phyloP scores from a whole-genome alignment of 1,140 invertebrate species.

The Lerema accius region DNA sequence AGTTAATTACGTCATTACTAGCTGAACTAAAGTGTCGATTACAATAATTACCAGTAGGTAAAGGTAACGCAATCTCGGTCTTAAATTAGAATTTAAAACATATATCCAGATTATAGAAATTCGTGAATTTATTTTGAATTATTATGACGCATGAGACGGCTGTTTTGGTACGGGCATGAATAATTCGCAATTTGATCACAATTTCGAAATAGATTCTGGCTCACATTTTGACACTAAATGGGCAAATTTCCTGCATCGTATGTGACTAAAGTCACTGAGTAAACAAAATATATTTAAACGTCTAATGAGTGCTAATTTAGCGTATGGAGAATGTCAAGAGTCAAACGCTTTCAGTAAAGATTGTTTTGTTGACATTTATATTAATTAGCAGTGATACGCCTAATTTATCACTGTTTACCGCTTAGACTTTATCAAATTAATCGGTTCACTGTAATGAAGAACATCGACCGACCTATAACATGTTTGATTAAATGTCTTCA shows the following conservation, averaged over 20 bases:
- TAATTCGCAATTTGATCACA: background rate
- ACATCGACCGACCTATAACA: slow-evolving; percentile 8
- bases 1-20: too few relatives aligned
- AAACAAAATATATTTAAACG: background rate
- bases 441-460: background rate
- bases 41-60: too few relatives aligned
- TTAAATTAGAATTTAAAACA: too few relatives aligned
- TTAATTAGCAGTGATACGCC: slow-evolving; percentile 1
- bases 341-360: too few relatives aligned
- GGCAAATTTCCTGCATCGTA: background rate
- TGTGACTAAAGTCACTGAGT: background rate
- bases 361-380: background rate
- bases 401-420: slow-evolving; percentile 10
- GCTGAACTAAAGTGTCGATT: too few relatives aligned
- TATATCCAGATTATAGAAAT: background rate
- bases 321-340: too few relatives aligned
- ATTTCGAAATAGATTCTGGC: background rate
- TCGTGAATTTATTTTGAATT: background rate
- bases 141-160: too few relatives aligned
- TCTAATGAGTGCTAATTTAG: background rate
- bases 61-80: too few relatives aligned
- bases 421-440: slow-evolving; percentile 2
- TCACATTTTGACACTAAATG: background rate
- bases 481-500: background rate
- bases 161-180: background rate